Base-by-base conservation (phyloP, 1,140 invertebrate genomes). In the Myzus persicae region DNA sequence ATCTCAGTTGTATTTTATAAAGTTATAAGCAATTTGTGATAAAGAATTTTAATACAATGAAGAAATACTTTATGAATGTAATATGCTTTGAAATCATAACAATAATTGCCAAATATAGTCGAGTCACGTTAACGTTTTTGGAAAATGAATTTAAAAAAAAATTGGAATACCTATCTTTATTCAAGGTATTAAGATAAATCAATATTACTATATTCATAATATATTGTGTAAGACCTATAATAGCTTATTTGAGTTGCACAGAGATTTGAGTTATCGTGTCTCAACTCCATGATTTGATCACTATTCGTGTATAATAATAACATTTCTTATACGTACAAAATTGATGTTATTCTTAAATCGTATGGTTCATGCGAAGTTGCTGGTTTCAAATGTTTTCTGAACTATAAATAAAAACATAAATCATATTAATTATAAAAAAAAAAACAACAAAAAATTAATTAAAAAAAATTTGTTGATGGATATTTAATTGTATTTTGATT, bases 281-380 rank as follows among this genome's bases (percentile, higher is more conserved):
- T 59, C 1, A 31, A 14, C 4, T 31, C 11, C 59, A 59, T 59
- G 3, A 18, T 67, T 67, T n/a, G 31, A 40, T 38, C 20, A 48
- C 20, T n/a, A n/a, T 46, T 48, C 26, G 22, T 87, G 26, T 11
- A 36, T 24, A 38, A 51, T 38, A 44, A 42, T 59, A 42, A 24
- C 7, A 67, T 67, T n/a, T 5, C 4, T n/a, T 76, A 36, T 38
- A 93, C 91, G 11, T 93, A 93, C 91, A 51, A 22, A 67, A 93
- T 51, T 18, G 81, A 93, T 54, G 76, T 48, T 8, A 93, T 93
- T 54, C 81, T 93, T 85, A 93, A 93, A 54, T 93, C 81, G 20
- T 51, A 85, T 22, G 44, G 67, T 85, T 93, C 91, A 31, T 54
- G 91, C 22, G 91, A 85, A 20, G 20, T 48, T n/a, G 20, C 40